Conservation (phyloP, 2,797 vertebrate species). For the Lemur catta region DNA sequence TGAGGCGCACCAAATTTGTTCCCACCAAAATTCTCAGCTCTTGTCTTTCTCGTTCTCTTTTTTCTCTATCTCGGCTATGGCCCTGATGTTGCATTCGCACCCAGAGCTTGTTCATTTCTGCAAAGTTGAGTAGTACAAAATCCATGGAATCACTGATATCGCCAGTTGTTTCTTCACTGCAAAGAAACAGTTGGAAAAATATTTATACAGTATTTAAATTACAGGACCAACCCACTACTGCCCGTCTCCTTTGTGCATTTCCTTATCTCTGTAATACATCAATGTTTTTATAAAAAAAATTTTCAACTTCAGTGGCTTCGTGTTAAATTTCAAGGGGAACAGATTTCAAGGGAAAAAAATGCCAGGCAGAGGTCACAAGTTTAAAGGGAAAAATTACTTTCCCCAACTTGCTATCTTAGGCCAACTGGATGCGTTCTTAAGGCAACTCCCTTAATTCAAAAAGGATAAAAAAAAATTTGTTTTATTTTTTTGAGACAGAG, state of each 20-base stretch:
- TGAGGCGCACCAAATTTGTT: slow-evolving; percentile 97
- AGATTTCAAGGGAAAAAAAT: background rate
- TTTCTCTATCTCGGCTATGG: slow-evolving; percentile 97
- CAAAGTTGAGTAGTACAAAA: slow-evolving; percentile 98
- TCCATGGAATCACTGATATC: slow-evolving; percentile 98
- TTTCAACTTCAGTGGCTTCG: background rate
- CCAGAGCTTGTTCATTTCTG: slow-evolving; percentile 99
- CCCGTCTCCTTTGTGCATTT: background rate
- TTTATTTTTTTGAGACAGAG: no score
- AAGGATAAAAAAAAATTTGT: background rate
- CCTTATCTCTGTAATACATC: background rate
- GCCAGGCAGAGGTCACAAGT: background rate
- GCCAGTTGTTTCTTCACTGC: slow-evolving; percentile 96
- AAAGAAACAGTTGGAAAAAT: slow-evolving; percentile 38
- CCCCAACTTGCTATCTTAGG: background rate
- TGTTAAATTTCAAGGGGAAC: slow-evolving; percentile 1
- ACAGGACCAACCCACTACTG: background rate
- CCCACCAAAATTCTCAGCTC: slow-evolving; percentile 98
- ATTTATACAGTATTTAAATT: background rate
- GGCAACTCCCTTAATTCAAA: background rate
- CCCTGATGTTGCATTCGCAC: slow-evolving; percentile 99
- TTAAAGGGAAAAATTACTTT: background rate
- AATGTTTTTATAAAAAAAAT: background rate
- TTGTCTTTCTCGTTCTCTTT: slow-evolving; percentile 96
- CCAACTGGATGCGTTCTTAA: background rate